A percentile compares a stretch with the other conserved stretches of the same genome.
Conservation (phyloP, 2,888 invertebrate genomes). For the Lucinisca nassula region DNA sequence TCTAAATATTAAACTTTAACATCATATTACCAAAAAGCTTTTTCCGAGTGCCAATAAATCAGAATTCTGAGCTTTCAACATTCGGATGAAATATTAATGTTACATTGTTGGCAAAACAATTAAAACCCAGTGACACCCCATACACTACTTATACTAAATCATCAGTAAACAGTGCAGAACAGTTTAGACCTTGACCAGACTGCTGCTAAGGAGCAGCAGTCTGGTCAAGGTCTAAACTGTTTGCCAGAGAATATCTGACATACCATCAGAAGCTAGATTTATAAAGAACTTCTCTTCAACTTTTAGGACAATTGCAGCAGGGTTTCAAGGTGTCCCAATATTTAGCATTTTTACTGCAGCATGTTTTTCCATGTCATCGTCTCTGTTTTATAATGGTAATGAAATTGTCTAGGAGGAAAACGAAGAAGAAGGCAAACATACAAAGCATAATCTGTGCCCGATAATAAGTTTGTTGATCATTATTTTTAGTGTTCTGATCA, state of each 20-base stretch:
- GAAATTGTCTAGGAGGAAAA: conserved; percentile 11
- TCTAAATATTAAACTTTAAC: conserved; percentile 15
- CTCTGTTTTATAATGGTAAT: neutral
- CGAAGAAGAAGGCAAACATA: neutral
- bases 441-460: neutral
- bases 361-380: neutral
- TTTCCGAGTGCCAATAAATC: neutral
- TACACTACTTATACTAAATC: too few species aligned
- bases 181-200: too few species aligned
- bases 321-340: too few species aligned
- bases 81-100: neutral
- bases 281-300: too few species aligned
- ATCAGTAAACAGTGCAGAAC: too few species aligned
- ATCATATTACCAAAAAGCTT: conserved; percentile 12
- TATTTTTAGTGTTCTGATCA: neutral
- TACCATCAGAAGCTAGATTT: too few species aligned
- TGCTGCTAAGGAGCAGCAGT: too few species aligned
- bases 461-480: conserved; percentile 4
- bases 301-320: too few species aligned
- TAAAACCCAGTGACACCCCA: neutral
- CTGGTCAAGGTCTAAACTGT: too few species aligned
- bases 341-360: too few species aligned
- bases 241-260: too few species aligned
- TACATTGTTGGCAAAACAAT: conserved; percentile 3
- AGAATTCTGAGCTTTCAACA: conserved; percentile 5